These are phyloP conservation scores for Chrysocyon brachyurus DNA, from an alignment of 2,797 vertebrate species.

Conservation along the genomic window DNA sequence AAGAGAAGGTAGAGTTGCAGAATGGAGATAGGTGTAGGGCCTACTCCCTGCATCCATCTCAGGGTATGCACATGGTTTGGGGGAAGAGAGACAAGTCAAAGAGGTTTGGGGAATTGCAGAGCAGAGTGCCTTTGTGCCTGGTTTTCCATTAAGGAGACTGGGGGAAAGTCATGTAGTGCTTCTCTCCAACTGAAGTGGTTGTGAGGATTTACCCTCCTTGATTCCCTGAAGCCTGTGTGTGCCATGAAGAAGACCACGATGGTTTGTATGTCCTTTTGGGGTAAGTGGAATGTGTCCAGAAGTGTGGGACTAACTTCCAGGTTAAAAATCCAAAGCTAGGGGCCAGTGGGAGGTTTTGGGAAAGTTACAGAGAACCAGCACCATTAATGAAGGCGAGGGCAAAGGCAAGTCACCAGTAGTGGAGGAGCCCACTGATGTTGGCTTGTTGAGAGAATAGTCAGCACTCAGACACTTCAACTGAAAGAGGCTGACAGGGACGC, in stretches of 20 bases:
- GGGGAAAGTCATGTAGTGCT: not conserved
- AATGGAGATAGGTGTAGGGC: not conserved
- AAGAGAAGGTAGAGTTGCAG: not conserved
- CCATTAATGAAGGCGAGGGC: too few relatives aligned
- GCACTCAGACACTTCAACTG: not conserved
- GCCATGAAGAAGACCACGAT: not conserved
- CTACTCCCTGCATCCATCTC: not conserved
- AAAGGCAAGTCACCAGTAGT: not conserved
- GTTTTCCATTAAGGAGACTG: not conserved
- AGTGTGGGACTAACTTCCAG: not conserved
- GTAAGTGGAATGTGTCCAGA: not conserved
- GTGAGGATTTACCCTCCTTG: not conserved
- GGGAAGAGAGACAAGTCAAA: not conserved
- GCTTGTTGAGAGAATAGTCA: not conserved
- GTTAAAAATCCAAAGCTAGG: not conserved
- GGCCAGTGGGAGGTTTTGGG: not conserved
- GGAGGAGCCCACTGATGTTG: not conserved
- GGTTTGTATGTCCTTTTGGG: too few relatives aligned
- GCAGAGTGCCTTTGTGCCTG: not conserved
- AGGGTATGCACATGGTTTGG: not conserved
- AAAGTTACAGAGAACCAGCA: not conserved
- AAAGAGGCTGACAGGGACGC: not conserved
- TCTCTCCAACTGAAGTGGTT: not conserved
- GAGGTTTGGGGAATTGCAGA: not conserved
- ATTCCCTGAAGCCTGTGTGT: not conserved